Evolutionary conservation across 1,140 invertebrate genomes (phyloP), one percentile per base, ranked within the genome.

Genomic region (Batillaria attramentaria): DNA sequence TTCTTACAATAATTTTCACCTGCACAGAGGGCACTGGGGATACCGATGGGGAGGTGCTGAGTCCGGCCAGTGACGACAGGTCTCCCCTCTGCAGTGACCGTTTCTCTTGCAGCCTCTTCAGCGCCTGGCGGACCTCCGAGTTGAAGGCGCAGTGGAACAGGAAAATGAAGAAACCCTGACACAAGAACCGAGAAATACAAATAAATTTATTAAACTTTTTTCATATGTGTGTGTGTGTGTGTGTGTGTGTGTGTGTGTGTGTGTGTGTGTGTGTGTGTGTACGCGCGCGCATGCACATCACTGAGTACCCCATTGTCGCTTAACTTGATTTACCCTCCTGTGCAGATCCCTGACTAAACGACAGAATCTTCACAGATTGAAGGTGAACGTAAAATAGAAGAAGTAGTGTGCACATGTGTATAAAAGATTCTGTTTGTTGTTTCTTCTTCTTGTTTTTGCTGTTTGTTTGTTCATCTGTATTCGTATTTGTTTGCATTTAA

Each of bases 161-260:
- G 80, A 93, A 93, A 35, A 93, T 92, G 78, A 93, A 90, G 69
- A 93, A 90, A 4, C 92, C 92, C 87, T 93, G 92, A 24, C 92
- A 85, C 3, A 78, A 70, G 31, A 33, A 24, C 20, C 50, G 31
- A 46, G 28, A 0, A 24, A n/a, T 6, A 54, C 13, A 43, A 68
- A 20, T 35, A 68, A 18, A 16, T 18, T 54, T n/a, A 54, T 54
- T n/a, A 2, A 18, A n/a, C n/a, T n/a, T n/a, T n/a, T n/a, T n/a
- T n/a, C n/a, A n/a, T n/a, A n/a, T n/a, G n/a, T n/a, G n/a, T n/a
- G n/a, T n/a, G n/a, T n/a, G n/a, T n/a, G n/a, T n/a, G n/a, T n/a
- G n/a, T n/a, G n/a, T n/a, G n/a, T n/a, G n/a, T n/a, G n/a, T n/a
- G n/a, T 54, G 46, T 54, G 46, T 54, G 46, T 54, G 46, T 54